Conservation (phyloP, 2,888 invertebrate genomes). For the Drosophila gaucha region DNA sequence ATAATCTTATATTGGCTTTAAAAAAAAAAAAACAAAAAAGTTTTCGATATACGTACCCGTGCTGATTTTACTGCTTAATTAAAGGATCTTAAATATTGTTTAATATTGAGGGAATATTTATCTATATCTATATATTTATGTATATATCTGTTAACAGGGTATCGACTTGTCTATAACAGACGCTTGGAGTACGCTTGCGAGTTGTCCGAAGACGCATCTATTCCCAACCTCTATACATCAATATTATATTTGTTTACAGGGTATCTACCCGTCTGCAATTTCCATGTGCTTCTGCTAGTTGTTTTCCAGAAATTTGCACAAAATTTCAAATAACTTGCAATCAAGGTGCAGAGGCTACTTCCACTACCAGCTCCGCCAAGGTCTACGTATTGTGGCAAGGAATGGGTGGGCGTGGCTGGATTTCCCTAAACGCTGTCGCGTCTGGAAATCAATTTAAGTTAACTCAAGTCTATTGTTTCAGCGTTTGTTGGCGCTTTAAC, state of each 20-base stretch:
- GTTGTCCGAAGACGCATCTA: no score
- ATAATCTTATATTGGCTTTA: no score
- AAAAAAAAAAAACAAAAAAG: no score
- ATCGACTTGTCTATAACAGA: no score
- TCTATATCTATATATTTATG: no score
- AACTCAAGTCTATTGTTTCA: conserved; percentile 80
- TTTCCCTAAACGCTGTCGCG: conserved; percentile 57
- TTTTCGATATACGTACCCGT: no score
- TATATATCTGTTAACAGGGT: not conserved
- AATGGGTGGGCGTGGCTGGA: conserved; percentile 25
- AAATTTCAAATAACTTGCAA: conserved; percentile 82
- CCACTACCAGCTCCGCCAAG: not conserved
- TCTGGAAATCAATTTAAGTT: conserved; percentile 81
- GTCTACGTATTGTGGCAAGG: conserved; percentile 16
- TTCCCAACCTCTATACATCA: no score
- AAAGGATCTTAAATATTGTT: no score
- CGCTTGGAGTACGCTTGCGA: no score
- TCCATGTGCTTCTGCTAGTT: conserved; percentile 13
- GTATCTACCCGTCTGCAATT: not conserved
- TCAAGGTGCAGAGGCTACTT: conserved; percentile 69
- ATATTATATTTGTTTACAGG: not conserved
- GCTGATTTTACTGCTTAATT: no score
- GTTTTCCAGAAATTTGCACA: conserved; percentile 61
- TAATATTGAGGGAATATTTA: no score
- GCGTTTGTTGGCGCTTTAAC: conserved; percentile 63